Conservation (phyloP, 2,113 vertebrate species). For the Paedocypris sp. region DNA sequence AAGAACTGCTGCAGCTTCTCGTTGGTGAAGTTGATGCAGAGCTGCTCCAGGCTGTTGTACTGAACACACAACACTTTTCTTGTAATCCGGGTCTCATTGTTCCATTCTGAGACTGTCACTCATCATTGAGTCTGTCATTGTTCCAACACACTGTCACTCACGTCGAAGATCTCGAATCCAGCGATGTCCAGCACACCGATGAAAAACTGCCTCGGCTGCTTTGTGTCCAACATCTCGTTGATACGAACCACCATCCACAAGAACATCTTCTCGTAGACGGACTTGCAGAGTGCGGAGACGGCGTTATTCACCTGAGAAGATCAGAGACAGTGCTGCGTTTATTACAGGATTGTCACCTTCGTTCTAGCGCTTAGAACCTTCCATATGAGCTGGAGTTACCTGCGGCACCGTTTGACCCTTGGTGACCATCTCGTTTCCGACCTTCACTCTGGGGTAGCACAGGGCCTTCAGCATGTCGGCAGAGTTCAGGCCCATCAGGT, state of each 20-base stretch:
- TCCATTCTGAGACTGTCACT: no score
- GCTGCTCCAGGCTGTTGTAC: slow-evolving; percentile 78
- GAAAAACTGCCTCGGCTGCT: slow-evolving; percentile 49
- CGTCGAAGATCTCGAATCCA: no score
- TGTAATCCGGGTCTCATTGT: no score
- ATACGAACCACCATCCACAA: slow-evolving; percentile 44
- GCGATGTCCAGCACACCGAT: no score
- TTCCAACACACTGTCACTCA: no score
- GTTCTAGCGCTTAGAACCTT: no score
- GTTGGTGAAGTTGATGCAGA: slow-evolving; percentile 66
- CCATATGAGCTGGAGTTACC: no score
- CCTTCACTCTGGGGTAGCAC: slow-evolving; percentile 60
- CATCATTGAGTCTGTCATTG: no score
- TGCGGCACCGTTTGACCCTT: slow-evolving; percentile 59
- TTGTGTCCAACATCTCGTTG: slow-evolving; percentile 60
- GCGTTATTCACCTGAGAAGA: slow-evolving; percentile 12
- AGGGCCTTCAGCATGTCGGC: slow-evolving; percentile 56
- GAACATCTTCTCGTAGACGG: slow-evolving; percentile 31
- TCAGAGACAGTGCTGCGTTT: no score
- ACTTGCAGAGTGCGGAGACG: slow-evolving; percentile 22
- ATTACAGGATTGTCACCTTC: no score
- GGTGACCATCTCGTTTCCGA: slow-evolving; percentile 58
- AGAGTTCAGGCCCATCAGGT: no score
- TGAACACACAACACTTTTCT: slow-evolving; percentile 35
- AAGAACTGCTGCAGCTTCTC: no score